phyloP scores from a whole-genome alignment of 2,888 invertebrate genomes.

The Eumacrocentrus americanus region DNA sequence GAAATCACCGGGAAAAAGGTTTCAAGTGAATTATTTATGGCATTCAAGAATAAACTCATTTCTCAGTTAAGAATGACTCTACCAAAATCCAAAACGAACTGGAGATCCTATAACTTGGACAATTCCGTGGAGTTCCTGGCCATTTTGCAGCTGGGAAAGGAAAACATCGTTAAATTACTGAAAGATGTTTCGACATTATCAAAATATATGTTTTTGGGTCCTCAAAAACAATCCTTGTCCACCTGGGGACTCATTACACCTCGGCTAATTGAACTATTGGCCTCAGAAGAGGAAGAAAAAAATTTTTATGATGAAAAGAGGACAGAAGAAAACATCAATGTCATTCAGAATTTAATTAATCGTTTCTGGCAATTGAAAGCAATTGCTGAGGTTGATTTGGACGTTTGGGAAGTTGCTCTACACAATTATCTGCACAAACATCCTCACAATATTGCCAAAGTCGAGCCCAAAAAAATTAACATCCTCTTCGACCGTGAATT shows the following conservation, averaged over 20 bases:
- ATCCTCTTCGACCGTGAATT: constrained; percentile 40
- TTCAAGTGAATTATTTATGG: constrained; percentile 52
- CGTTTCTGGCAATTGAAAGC: constrained; percentile 43
- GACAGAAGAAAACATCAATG: constrained; percentile 34
- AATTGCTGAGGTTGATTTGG: constrained; percentile 48
- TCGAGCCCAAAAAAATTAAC: constrained; percentile 57
- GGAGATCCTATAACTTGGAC: not conserved
- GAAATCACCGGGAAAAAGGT: constrained; percentile 36
- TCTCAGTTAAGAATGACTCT: constrained; percentile 57
- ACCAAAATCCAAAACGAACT: not conserved
- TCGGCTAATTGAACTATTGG: constrained; percentile 59
- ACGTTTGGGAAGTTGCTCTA: constrained; percentile 66
- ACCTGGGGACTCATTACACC: constrained; percentile 66
- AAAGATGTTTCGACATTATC: constrained; percentile 59
- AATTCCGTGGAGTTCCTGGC: constrained; percentile 59
- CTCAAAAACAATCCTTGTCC: constrained; percentile 62
- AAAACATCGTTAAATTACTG: constrained; percentile 63
- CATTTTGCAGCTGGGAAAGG: constrained; percentile 52
- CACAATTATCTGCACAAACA: constrained; percentile 67
- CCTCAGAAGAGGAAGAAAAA: constrained; percentile 57
- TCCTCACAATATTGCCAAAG: constrained; percentile 65
- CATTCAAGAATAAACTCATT: constrained; percentile 66
- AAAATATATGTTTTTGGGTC: constrained; percentile 59
- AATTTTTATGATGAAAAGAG: constrained; percentile 6
- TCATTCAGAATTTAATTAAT: constrained; percentile 42